Percentiles rank a stretch among this genome's conserved stretches.
phyloP scores from a whole-genome alignment of 1,140 invertebrate genomes.

The Bactericera cockerelli region DNA sequence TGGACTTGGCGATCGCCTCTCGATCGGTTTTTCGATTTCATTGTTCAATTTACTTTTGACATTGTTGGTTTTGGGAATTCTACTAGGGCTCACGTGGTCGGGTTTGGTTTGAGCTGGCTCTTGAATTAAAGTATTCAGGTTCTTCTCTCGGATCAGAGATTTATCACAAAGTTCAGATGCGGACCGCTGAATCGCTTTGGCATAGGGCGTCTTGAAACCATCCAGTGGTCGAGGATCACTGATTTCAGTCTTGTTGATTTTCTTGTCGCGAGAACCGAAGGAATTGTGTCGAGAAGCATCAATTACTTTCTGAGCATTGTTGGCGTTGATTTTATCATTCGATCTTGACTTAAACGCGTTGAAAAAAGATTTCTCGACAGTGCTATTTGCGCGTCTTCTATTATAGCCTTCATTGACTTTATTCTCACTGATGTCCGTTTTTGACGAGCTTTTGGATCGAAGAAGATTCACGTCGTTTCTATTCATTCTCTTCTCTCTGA shows the following conservation, averaged over 20 bases:
- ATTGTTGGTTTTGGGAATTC: not conserved
- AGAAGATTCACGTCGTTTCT: not conserved
- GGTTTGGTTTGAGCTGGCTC: not conserved
- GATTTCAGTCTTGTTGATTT: not conserved
- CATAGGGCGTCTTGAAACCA: not conserved
- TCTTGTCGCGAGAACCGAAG: not conserved
- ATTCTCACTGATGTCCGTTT: not conserved
- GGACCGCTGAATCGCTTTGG: not conserved
- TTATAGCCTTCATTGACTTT: not conserved
- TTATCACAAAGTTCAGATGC: not conserved
- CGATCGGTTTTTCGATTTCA: not conserved
- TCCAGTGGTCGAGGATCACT: not conserved
- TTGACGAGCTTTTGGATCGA: not conserved
- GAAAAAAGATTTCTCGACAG: not conserved
- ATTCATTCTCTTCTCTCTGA: not conserved
- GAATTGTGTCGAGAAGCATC: not conserved
- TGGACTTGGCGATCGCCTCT: slow-evolving; percentile 6
- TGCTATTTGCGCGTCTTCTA: not conserved
- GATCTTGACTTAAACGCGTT: not conserved
- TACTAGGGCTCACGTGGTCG: not conserved
- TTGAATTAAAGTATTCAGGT: not conserved
- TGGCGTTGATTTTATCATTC: not conserved
- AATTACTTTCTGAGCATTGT: not conserved
- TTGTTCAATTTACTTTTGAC: not conserved
- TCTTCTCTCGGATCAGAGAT: not conserved